A percentile compares a stretch with the other conserved stretches of the same genome.
Evolutionary conservation across 2,797 vertebrate species (phyloP).

Genomic region (Fratercula arctica): DNA sequence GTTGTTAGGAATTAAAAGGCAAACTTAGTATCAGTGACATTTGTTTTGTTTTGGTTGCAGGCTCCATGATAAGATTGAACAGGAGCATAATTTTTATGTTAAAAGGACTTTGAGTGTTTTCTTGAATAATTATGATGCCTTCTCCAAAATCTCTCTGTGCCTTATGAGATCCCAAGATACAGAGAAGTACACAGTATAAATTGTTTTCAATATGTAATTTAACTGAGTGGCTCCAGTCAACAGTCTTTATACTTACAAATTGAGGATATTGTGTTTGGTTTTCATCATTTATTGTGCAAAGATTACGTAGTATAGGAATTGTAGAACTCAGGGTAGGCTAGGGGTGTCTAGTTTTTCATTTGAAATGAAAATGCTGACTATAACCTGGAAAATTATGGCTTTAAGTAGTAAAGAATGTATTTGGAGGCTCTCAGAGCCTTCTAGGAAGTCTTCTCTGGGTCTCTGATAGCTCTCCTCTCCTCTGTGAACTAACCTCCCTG

Average conservation of each 20-base stretch:
- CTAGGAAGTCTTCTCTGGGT: neutral
- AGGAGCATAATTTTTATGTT: neutral
- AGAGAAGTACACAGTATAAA: neutral
- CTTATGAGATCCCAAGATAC: neutral
- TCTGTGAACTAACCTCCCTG: neutral
- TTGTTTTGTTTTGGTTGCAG: neutral
- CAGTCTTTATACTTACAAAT: neutral
- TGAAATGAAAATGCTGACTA: neutral
- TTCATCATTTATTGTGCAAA: neutral
- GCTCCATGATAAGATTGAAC: neutral
- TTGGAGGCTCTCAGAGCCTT: neutral
- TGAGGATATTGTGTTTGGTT: neutral
- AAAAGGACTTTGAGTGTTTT: neutral
- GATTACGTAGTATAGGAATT: neutral
- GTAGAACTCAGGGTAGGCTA: neutral
- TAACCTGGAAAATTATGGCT: neutral
- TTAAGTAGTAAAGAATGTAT: neutral
- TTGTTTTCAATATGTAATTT: neutral
- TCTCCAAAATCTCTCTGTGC: neutral
- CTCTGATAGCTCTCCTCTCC: neutral
- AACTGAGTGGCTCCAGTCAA: neutral
- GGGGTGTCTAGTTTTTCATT: neutral
- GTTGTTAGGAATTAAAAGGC: constrained; percentile 26
- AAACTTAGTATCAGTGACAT: neutral
- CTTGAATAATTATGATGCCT: neutral